Conservation (phyloP, 1,140 invertebrate genomes). For the Sycophaga agraensis region DNA sequence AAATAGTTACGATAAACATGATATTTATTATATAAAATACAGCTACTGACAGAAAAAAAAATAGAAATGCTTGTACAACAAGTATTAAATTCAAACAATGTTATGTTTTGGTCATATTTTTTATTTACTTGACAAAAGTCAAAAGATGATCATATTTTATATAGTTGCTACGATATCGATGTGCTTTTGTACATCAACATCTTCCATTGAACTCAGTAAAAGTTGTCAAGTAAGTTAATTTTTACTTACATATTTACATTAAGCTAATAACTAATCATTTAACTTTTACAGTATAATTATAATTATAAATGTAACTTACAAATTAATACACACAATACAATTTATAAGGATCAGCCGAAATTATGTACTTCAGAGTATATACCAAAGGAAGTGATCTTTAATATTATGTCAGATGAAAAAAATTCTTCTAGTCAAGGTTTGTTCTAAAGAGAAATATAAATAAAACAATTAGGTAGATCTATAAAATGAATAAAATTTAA, state of each 20-base stretch:
- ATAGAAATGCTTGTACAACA: background rate
- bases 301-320: conserved; percentile 8
- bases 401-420: conserved; percentile 19
- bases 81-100: background rate
- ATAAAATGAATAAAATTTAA: background rate
- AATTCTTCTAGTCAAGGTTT: conserved; percentile 15
- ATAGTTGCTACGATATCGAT: no score
- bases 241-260: background rate
- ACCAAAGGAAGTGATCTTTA: conserved; percentile 20
- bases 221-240: conserved; percentile 8
- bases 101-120: background rate
- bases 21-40: background rate
- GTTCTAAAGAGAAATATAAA: no score
- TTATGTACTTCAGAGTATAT: conserved; percentile 21
- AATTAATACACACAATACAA: background rate
- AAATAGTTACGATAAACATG: no score
- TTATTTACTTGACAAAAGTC: background rate
- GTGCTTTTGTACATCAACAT: background rate
- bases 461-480: background rate
- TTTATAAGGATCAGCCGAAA: background rate
- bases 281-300: conserved; percentile 1
- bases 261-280: background rate
- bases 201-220: background rate
- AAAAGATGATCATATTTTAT: conserved; percentile 3
- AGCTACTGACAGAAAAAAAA: background rate